These are phyloP conservation scores for Ischnus inquisitorius DNA, from an alignment of 2,888 invertebrate species.

Conservation along the genomic window DNA sequence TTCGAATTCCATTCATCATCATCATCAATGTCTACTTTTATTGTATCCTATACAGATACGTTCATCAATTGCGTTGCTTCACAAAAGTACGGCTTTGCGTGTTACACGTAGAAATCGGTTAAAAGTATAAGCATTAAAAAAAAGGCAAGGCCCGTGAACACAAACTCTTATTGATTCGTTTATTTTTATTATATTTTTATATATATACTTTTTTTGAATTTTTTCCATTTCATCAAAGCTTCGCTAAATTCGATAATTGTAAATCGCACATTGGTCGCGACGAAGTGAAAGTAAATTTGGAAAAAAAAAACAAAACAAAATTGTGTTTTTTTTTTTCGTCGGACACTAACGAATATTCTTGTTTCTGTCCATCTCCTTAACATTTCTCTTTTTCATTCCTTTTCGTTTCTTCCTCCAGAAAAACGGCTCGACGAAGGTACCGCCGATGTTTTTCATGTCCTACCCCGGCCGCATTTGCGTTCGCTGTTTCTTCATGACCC, in stretches of 20 bases:
- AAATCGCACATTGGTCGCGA: slow-evolving; percentile 58
- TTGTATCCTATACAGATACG: slow-evolving; percentile 69
- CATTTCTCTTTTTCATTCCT: slow-evolving; percentile 19
- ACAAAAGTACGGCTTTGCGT: slow-evolving; percentile 71
- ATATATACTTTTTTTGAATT: slow-evolving; percentile 30
- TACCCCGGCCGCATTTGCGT: slow-evolving; percentile 35
- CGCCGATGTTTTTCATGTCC: slow-evolving; percentile 10
- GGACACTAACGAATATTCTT: slow-evolving; percentile 35
- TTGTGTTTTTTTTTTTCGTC: slow-evolving; percentile 31
- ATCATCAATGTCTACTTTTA: slow-evolving; percentile 67
- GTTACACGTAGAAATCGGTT: slow-evolving; percentile 69
- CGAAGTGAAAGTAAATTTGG: slow-evolving; percentile 22
- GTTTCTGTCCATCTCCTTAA: slow-evolving; percentile 8
- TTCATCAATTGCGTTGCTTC: slow-evolving; percentile 67
- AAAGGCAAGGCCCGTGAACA: slow-evolving; percentile 74
- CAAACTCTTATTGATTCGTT: slow-evolving; percentile 77
- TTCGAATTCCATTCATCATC: slow-evolving; percentile 27
- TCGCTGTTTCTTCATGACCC: slow-evolving; percentile 30
- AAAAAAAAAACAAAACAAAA: slow-evolving; percentile 15
- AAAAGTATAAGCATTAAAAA: slow-evolving; percentile 71
- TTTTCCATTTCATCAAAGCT: slow-evolving; percentile 57
- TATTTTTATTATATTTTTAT: slow-evolving; percentile 56
- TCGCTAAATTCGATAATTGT: slow-evolving; percentile 45
- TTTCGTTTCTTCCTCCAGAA: slow-evolving; percentile 35
- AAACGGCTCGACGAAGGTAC: slow-evolving; percentile 40